Base-by-base conservation (phyloP, 2,888 invertebrate genomes). In the Magallana nippona region DNA sequence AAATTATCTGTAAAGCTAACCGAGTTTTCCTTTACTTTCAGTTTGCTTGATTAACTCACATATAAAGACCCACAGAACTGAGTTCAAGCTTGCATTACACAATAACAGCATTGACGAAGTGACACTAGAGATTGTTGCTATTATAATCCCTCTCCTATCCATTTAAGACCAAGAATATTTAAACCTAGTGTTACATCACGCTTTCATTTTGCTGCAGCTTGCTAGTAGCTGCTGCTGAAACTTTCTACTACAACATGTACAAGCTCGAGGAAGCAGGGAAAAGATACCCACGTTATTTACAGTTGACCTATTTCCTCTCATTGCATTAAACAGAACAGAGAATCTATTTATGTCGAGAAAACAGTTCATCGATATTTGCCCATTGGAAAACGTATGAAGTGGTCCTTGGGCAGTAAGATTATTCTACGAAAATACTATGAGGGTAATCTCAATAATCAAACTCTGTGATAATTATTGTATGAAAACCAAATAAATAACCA, bases 111-210 rank as follows among this genome's bases (percentile, higher is more conserved):
- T 71, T 71, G 71, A 27, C 22, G 32, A 71, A 27, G 15, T 71
- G 71, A 71, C 71, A 71, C 71, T 13, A 22, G 27, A 27, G 15
- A 22, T 15, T 71, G 71, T 27, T 27, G 27, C 44, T 44, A 8
- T 71, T 71, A 27, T 27, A 71, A 71, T 71, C 22, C 27, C 71
- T 71, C 71, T 15, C 71, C 71, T 71, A 71, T 15, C 71, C 71
- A 71, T 71, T 71, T 71, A 71, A 71, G 44, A 44, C 8, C 44
- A 3, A 44, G 44, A 44, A 44, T 44, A 0, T 22, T 19, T n/a
- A 32, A 15, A 22, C 71, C 27, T 15, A n/a, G n/a, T n/a, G 32
- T 27, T 17, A 71, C 71, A 71, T 32, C 71, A 13, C 19, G 5
- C 5, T 19, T 27, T 71, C 32, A 27, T 71, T 32, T 15, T 60